phyloP scores from a whole-genome alignment of 2,113 vertebrate genomes.

The Cyanoderma ruficeps region DNA sequence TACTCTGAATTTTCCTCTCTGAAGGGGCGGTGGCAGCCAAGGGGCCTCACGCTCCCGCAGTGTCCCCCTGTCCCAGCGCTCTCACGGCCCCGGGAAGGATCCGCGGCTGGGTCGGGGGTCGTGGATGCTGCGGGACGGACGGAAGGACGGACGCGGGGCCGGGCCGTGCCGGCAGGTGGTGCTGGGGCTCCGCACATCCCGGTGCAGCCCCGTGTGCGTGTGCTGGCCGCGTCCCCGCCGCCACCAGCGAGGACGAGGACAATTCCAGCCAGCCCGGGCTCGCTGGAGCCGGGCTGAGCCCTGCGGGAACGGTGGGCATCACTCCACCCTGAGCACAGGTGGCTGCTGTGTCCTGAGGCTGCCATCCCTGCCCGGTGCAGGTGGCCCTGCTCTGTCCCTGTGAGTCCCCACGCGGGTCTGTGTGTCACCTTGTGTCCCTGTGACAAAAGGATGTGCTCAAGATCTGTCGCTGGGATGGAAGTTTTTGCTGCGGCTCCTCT shows the following conservation, averaged over 20 bases:
- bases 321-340: background rate
- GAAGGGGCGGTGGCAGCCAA: rapidly evolving
- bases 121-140: background rate
- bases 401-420: background rate
- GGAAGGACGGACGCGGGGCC: background rate
- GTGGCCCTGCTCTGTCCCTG: background rate
- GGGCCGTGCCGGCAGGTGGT: background rate
- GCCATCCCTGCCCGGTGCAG: background rate
- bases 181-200: background rate
- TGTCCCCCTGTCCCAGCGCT: background rate
- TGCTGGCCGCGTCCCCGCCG: background rate
- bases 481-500: background rate
- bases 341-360: background rate
- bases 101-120: rapidly evolving
- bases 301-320: background rate
- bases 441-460: background rate
- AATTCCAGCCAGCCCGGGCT: background rate
- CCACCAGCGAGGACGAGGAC: background rate
- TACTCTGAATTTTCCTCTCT: background rate
- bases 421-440: background rate
- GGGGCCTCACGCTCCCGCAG: background rate
- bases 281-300: background rate
- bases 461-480: background rate
- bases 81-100: background rate
- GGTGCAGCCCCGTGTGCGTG: background rate